Evolutionary conservation across 2,113 vertebrate genomes (phyloP).

Genomic region (Grallaria varia): DNA sequence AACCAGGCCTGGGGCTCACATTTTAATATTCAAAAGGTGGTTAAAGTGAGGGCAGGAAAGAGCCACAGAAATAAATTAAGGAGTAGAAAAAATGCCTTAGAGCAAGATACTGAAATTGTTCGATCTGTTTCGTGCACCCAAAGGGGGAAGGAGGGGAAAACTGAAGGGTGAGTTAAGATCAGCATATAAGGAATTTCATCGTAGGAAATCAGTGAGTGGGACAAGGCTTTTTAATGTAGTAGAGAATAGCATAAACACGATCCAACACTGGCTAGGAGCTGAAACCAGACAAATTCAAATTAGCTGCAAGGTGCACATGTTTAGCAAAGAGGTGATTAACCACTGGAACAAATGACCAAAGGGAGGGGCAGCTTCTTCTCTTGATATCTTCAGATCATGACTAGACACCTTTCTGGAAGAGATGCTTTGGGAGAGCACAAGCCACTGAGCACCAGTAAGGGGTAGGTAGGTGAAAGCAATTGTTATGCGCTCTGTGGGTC

Average conservation of each 20-base stretch:
- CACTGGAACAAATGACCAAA: conserved; percentile 54
- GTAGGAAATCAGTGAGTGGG: neutral
- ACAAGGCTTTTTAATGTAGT: neutral
- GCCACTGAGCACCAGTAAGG: neutral
- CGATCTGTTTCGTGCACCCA: conserved; percentile 27
- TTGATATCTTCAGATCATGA: neutral
- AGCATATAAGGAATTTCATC: neutral
- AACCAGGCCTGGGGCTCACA: conserved; percentile 35
- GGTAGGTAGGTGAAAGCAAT: neutral
- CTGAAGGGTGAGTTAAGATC: conserved; percentile 10
- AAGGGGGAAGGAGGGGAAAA: conserved; percentile 17
- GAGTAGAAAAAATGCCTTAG: conserved; percentile 42
- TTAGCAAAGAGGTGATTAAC: conserved; percentile 46
- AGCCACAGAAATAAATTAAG: conserved; percentile 61
- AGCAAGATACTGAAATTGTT: conserved; percentile 40
- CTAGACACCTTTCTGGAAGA: conserved; percentile 28
- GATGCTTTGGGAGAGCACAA: neutral
- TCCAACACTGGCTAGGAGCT: conserved; percentile 3
- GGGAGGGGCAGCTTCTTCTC: conserved; percentile 3
- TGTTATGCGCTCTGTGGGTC: accelerated
- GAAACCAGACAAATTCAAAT: conserved; percentile 68
- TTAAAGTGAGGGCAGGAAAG: conserved; percentile 43
- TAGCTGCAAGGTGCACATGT: conserved; percentile 19
- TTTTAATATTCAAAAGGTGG: conserved; percentile 68
- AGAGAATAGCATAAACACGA: conserved; percentile 11